Evolutionary conservation across 2,888 invertebrate genomes (phyloP).

Genomic region (Emesis furor): DNA sequence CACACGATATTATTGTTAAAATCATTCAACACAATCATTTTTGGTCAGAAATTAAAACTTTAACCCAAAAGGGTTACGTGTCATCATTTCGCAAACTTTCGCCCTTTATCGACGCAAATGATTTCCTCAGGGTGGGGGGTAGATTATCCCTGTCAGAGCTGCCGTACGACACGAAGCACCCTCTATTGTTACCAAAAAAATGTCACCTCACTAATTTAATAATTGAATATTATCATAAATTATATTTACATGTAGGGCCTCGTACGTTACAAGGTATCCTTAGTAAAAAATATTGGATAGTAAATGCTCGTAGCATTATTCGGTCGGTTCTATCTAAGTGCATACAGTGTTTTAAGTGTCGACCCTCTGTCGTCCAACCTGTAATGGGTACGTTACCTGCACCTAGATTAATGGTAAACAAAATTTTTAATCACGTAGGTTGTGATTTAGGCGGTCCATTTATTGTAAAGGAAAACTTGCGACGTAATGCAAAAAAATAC

Average conservation of each 20-base stretch:
- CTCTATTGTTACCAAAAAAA: conserved; percentile 43
- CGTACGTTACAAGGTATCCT: conserved; percentile 47
- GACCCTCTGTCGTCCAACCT: conserved; percentile 11
- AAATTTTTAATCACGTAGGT: background rate
- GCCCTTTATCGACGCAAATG: conserved; percentile 34
- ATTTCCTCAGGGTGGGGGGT: conserved; percentile 58
- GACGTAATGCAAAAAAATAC: conserved; percentile 31
- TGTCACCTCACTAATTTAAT: conserved; percentile 33
- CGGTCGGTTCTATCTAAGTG: conserved; percentile 33
- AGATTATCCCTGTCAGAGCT: conserved; percentile 37
- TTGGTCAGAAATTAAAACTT: background rate
- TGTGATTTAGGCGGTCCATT: conserved; percentile 36
- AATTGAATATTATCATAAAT: conserved; percentile 26
- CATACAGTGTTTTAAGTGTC: background rate
- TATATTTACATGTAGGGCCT: conserved; percentile 35
- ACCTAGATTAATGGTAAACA: background rate
- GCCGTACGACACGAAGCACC: conserved; percentile 40
- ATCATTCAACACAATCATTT: background rate
- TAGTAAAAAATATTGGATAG: conserved; percentile 32
- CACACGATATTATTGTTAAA: background rate
- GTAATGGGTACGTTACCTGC: conserved; percentile 1
- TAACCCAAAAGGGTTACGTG: background rate
- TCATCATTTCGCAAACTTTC: conserved; percentile 29
- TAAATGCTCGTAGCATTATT: conserved; percentile 33
- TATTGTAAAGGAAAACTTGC: conserved; percentile 33